Percentiles rank a stretch among this genome's conserved stretches.
phyloP scores from a whole-genome alignment of 2,888 invertebrate genomes.

The Lumbricus terrestris region DNA sequence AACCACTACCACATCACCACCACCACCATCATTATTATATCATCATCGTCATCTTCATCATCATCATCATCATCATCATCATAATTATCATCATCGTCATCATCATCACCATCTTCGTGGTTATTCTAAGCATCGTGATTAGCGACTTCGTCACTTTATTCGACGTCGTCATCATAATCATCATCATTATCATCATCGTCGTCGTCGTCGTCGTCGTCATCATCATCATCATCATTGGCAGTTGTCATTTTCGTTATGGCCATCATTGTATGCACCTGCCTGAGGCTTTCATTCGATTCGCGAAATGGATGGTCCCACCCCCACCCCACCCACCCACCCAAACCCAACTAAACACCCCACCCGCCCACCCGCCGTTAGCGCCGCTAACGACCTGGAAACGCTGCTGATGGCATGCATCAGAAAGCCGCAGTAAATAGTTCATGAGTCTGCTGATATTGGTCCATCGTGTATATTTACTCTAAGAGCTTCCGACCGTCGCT shows the following conservation, averaged over 20 bases:
- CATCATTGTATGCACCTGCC: background rate
- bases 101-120: slow-evolving; percentile 28
- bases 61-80: slow-evolving; percentile 13
- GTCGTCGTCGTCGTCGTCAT: background rate
- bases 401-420: background rate
- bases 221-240: background rate
- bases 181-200: background rate
- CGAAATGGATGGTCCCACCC: background rate
- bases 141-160: too few species aligned
- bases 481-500: background rate
- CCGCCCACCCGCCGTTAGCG: too few species aligned
- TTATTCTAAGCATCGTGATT: background rate
- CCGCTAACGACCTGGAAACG: too few species aligned
- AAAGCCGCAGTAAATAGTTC: background rate
- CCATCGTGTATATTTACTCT: background rate
- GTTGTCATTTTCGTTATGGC: background rate
- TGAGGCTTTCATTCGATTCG: background rate
- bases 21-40: background rate
- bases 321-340: too few species aligned
- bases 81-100: slow-evolving; percentile 26
- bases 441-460: background rate
- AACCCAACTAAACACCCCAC: too few species aligned
- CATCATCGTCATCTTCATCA: background rate
- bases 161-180: background rate
- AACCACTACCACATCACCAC: background rate